A percentile compares a stretch with the other conserved stretches of the same genome.
phyloP scores from a whole-genome alignment of 2,888 invertebrate genomes.

The Cephus runcator region DNA sequence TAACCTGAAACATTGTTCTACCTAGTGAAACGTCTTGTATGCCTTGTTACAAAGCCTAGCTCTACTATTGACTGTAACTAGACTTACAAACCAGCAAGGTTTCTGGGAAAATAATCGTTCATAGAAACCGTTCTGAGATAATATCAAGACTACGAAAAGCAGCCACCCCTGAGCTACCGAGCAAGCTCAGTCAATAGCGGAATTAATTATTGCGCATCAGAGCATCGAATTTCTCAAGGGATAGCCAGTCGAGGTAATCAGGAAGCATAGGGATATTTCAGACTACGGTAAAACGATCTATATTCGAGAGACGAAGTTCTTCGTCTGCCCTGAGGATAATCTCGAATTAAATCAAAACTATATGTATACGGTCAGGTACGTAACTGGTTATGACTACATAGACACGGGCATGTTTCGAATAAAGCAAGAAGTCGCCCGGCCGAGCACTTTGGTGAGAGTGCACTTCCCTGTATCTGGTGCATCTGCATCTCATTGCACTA shows the following conservation, averaged over 20 bases:
- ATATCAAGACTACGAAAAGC: not conserved
- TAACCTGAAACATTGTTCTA: not conserved
- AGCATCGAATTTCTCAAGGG: not conserved
- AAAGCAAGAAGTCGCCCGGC: not conserved
- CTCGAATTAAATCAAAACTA: not conserved
- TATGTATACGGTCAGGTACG: not conserved
- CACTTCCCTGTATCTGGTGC: not conserved
- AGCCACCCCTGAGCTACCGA: not conserved
- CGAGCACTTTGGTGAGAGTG: not conserved
- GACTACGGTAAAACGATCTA: not conserved
- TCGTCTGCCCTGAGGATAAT: not conserved
- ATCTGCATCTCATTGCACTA: conserved; percentile 1
- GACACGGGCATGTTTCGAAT: not conserved
- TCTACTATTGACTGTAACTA: not conserved
- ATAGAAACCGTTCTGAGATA: not conserved
- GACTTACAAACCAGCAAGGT: not conserved
- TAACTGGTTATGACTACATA: not conserved
- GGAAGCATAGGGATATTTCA: not conserved
- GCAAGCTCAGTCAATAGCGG: not conserved
- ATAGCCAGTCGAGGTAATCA: not conserved
- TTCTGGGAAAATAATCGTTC: not conserved
- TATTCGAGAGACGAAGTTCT: not conserved
- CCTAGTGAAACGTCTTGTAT: not conserved
- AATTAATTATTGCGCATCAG: not conserved
- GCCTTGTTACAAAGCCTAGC: not conserved